These are phyloP conservation scores for Rhinopomastus cyanomelas DNA, from an alignment of 2,113 vertebrate species.

Conservation along the genomic window DNA sequence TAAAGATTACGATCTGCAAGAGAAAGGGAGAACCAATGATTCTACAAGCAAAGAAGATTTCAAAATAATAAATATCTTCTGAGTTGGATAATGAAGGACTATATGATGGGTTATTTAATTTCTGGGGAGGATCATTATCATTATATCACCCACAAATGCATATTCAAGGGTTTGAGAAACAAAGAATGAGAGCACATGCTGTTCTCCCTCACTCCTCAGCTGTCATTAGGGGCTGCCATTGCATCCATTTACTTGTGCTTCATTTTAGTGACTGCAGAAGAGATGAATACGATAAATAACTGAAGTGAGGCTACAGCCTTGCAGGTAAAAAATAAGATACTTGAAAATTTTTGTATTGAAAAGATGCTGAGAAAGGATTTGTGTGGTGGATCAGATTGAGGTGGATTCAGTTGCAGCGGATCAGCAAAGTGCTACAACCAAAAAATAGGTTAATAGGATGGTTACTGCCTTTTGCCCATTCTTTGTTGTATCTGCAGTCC, in stretches of 20 bases:
- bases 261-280: background rate
- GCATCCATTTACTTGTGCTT: background rate
- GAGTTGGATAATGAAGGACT: background rate
- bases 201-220: background rate
- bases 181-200: background rate
- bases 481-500: background rate
- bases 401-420: background rate
- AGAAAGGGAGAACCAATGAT: background rate
- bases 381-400: background rate
- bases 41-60: background rate
- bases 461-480: background rate
- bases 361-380: background rate
- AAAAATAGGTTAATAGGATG: background rate
- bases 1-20: background rate
- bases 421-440: background rate
- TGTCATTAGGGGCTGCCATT: background rate
- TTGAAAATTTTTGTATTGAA: background rate
- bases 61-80: background rate
- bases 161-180: background rate
- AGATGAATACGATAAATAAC: background rate
- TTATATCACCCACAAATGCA: background rate
- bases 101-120: background rate
- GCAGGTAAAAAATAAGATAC: background rate
- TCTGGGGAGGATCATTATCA: background rate
- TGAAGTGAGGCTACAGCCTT: background rate